Conservation (phyloP, 2,888 invertebrate species). For the Aplocera efformata region DNA sequence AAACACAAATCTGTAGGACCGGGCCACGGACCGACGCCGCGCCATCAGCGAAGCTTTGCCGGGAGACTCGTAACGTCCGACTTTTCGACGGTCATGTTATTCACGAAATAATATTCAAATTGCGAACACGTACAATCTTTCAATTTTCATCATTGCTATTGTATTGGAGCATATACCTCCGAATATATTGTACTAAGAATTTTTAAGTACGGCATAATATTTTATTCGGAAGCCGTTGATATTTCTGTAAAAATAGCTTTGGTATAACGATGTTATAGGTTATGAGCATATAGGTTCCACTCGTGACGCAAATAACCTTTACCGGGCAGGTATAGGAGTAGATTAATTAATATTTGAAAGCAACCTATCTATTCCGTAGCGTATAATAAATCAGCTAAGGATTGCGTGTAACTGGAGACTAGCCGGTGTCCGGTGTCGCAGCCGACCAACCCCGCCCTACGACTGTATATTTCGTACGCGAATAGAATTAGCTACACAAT, state of each 20-base stretch:
- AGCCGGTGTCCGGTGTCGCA: conserved; percentile 56
- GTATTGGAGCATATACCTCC: conserved; percentile 27
- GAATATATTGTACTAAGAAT: conserved; percentile 3
- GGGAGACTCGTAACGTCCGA: conserved; percentile 31
- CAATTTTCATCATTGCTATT: conserved; percentile 39
- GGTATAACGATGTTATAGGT: conserved; percentile 1
- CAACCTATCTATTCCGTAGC: conserved; percentile 40
- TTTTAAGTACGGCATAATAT: conserved; percentile 1
- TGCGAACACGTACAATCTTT: conserved; percentile 47
- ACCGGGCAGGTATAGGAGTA: conserved; percentile 2
- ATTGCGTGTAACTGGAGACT: conserved; percentile 65
- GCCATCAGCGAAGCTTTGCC: conserved; percentile 28
- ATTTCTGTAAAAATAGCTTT: no score
- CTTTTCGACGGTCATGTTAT: conserved; percentile 36
- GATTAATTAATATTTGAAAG: conserved; percentile 36
- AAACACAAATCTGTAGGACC: conserved; percentile 48
- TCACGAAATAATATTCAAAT: conserved; percentile 38
- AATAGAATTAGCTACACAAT: conserved; percentile 33
- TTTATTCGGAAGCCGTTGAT: neutral
- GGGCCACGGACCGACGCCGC: conserved; percentile 18
- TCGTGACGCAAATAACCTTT: conserved; percentile 9
- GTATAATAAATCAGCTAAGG: conserved; percentile 49
- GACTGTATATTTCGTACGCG: conserved; percentile 39
- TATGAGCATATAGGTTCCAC: no score
- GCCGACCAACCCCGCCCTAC: conserved; percentile 55